Conservation (phyloP, 1,140 invertebrate species). For the Lordiphosa clarofinis region DNA sequence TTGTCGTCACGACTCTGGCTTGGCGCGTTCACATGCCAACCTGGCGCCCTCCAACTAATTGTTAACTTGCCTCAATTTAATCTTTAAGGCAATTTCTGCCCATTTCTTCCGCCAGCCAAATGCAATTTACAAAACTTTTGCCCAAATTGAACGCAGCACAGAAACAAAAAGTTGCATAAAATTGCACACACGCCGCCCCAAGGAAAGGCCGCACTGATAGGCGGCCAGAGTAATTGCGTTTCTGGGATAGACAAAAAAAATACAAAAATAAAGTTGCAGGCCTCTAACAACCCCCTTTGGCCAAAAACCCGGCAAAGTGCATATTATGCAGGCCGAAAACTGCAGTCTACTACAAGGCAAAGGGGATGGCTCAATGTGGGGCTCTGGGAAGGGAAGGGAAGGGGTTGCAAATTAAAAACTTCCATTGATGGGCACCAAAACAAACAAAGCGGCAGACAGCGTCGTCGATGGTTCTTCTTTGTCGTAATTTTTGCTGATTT, state of each 20-base stretch:
- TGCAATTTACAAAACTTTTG: constrained; percentile 67
- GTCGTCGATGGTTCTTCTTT: constrained; percentile 59
- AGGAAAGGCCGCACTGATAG: constrained; percentile 35
- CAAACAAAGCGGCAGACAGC: constrained; percentile 49
- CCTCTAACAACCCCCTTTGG: constrained; percentile 28
- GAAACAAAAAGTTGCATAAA: constrained; percentile 63
- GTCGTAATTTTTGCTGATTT: constrained; percentile 53
- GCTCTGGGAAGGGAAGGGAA: constrained; percentile 25
- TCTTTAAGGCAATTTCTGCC: constrained; percentile 64
- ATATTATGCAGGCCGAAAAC: constrained; percentile 69
- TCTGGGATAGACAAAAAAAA: constrained; percentile 6
- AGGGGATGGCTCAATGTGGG: constrained; percentile 1
- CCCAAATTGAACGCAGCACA: constrained; percentile 29
- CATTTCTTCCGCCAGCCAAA: constrained; percentile 43
- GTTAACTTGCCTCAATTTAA: constrained; percentile 58
- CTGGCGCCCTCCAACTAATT: constrained; percentile 44
- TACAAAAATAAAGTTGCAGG: constrained; percentile 41
- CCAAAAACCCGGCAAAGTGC: constrained; percentile 43
- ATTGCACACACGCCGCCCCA: constrained; percentile 53
- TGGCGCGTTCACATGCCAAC: constrained; percentile 12
- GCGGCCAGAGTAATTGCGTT: constrained; percentile 61
- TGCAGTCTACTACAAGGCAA: constrained; percentile 35
- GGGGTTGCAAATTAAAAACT: constrained; percentile 65
- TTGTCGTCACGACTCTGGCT: constrained; percentile 29
- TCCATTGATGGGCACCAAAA: constrained; percentile 57